These are phyloP conservation scores for Dipodomys spectabilis DNA, from an alignment of 2,113 vertebrate species.

Conservation along the genomic window DNA sequence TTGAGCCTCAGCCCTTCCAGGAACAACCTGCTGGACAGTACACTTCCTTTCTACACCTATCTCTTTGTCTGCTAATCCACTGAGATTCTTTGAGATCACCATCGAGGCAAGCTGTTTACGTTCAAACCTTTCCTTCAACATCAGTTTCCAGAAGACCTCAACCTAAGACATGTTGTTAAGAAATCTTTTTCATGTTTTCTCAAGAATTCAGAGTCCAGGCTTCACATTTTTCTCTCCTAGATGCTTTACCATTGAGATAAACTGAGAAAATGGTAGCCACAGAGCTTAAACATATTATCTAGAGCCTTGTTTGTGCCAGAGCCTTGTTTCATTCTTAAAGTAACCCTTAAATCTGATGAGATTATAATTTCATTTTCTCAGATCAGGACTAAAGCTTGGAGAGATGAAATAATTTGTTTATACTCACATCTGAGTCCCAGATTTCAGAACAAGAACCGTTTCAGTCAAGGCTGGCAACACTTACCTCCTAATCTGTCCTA, in stretches of 20 bases:
- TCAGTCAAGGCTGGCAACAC: not conserved
- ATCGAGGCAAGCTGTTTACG: not conserved
- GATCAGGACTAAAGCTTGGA: not conserved
- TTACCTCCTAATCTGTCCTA: not conserved
- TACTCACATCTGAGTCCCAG: not conserved
- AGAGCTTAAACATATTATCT: not conserved
- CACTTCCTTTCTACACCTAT: not conserved
- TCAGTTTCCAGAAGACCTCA: not conserved
- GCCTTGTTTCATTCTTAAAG: not conserved
- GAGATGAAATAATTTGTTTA: not conserved
- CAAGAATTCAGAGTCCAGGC: not conserved
- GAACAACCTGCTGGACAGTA: not conserved
- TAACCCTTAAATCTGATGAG: conserved; percentile 26
- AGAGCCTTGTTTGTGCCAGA: not conserved
- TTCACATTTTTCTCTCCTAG: not conserved
- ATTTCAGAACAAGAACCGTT: not conserved
- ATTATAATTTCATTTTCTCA: not conserved
- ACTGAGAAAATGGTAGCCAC: not conserved
- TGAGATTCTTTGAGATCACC: not conserved
- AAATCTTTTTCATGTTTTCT: not conserved
- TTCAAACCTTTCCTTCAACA: not conserved
- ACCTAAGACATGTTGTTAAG: not conserved
- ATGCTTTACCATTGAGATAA: conserved; percentile 32
- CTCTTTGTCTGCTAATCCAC: not conserved
- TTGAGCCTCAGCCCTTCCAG: not conserved